phyloP scores from a whole-genome alignment of 1,140 invertebrate species.

The Pseudomyrmex pallidus region DNA sequence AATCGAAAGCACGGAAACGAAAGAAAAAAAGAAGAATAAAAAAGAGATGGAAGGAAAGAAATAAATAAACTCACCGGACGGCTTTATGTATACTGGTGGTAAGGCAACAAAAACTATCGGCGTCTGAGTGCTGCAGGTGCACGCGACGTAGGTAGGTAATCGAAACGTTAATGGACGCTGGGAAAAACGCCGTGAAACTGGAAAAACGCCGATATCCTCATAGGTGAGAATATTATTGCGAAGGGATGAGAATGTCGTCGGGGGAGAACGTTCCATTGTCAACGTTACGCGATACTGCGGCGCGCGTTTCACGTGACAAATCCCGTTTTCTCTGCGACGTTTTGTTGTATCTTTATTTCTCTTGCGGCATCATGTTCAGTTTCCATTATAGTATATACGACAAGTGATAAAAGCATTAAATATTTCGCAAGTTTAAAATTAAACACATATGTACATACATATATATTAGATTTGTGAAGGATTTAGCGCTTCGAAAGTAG shows the following conservation, averaged over 20 bases:
- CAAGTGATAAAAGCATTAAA: slow-evolving; percentile 4
- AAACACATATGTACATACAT: too few relatives aligned
- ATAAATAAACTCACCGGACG: slow-evolving; percentile 43
- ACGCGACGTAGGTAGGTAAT: slow-evolving; percentile 73
- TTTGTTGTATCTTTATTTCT: slow-evolving; percentile 29
- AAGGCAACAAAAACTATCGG: slow-evolving; percentile 39
- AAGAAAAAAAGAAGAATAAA: slow-evolving; percentile 16
- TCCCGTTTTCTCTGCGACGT: slow-evolving; percentile 24
- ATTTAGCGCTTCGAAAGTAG: too few relatives aligned
- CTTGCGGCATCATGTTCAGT: slow-evolving; percentile 15
- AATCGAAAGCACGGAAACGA: slow-evolving; percentile 23
- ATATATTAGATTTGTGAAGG: too few relatives aligned
- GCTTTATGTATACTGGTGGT: slow-evolving; percentile 34
- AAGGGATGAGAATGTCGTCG: not conserved
- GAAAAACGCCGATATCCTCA: slow-evolving; percentile 20
- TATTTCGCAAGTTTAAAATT: not conserved
- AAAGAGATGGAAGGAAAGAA: slow-evolving; percentile 38
- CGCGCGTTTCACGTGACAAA: slow-evolving; percentile 43
- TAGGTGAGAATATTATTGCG: slow-evolving; percentile 52
- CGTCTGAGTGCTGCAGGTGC: slow-evolving; percentile 62
- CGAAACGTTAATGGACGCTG: slow-evolving; percentile 74
- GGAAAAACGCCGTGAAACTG: slow-evolving; percentile 44
- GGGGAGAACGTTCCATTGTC: slow-evolving; percentile 31
- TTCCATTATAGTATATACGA: slow-evolving; percentile 14
- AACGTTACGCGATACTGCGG: not conserved